Evolutionary conservation across 2,888 invertebrate genomes (phyloP).

Genomic region (Peribatodes rhomboidaria): DNA sequence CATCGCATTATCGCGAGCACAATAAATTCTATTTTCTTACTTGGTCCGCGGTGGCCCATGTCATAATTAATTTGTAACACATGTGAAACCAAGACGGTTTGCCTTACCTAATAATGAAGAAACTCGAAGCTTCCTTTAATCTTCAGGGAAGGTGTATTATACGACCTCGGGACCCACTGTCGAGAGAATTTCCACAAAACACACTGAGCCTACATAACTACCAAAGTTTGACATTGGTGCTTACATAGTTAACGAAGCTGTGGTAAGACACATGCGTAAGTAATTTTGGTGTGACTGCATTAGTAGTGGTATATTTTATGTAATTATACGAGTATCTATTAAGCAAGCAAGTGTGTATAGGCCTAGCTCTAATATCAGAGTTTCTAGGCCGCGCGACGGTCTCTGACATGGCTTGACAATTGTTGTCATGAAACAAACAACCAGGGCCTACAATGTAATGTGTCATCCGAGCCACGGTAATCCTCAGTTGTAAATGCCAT

Average conservation of each 20-base stretch:
- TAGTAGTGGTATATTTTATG: background rate
- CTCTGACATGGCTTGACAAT: too few species aligned
- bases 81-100: background rate
- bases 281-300: background rate
- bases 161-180: background rate
- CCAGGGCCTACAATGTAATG: too few species aligned
- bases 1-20: too few species aligned
- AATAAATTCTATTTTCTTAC: too few species aligned
- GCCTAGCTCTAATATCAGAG: too few species aligned
- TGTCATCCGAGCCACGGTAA: too few species aligned
- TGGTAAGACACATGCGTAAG: background rate
- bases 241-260: conserved; percentile 1
- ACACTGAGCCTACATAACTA: background rate
- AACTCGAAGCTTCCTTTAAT: conserved; percentile 11
- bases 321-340: too few species aligned
- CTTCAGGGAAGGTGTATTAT: conserved; percentile 8
- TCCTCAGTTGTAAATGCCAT: too few species aligned
- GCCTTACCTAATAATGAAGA: conserved; percentile 6
- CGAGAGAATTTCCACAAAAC: conserved; percentile 4
- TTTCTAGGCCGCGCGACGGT: too few species aligned
- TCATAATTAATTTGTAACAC: conserved; percentile 2
- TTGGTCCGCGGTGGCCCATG: too few species aligned
- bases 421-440: too few species aligned
- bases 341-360: too few species aligned
- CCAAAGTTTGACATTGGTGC: conserved; percentile 5